Evolutionary conservation across 2,113 vertebrate species (phyloP).

Genomic region (Heterotilapia buettikoferi): DNA sequence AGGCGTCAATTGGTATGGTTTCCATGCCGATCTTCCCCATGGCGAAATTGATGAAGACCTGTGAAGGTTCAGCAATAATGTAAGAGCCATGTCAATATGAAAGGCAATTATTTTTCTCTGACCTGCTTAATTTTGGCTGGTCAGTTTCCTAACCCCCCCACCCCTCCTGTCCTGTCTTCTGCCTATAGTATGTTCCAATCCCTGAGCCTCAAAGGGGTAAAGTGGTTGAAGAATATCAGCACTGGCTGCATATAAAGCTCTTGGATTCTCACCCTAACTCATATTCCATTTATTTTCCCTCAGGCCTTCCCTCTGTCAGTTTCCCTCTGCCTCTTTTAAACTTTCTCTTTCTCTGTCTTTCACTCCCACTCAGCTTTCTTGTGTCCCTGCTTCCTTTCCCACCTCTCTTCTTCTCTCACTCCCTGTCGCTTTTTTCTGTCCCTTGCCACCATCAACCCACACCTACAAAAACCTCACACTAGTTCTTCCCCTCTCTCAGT

Average conservation of each 20-base stretch:
- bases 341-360: conserved; percentile 47
- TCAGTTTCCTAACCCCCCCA: background rate
- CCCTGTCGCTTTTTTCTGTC: conserved; percentile 16
- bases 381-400: conserved; percentile 19
- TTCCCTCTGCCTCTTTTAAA: conserved; percentile 48
- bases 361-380: conserved; percentile 45
- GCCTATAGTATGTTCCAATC: conserved; percentile 29
- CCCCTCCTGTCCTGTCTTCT: background rate
- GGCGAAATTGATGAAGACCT: conserved; percentile 98
- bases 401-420: conserved; percentile 8
- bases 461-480: conserved; percentile 12
- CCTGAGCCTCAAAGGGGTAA: conserved; percentile 33
- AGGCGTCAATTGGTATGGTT: background rate
- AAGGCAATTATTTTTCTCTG: background rate
- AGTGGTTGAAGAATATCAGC: conserved; percentile 48
- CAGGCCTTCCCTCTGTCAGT: conserved; percentile 55
- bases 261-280: conserved; percentile 47
- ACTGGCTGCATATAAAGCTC: conserved; percentile 55
- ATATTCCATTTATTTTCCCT: conserved; percentile 64
- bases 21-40: conserved; percentile 72
- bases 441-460: background rate
- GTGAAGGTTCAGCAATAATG: background rate
- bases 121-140: background rate
- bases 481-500: background rate
- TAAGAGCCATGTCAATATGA: background rate